Conservation (phyloP, 2,113 vertebrate genomes). For the Etheostoma spectabile region DNA sequence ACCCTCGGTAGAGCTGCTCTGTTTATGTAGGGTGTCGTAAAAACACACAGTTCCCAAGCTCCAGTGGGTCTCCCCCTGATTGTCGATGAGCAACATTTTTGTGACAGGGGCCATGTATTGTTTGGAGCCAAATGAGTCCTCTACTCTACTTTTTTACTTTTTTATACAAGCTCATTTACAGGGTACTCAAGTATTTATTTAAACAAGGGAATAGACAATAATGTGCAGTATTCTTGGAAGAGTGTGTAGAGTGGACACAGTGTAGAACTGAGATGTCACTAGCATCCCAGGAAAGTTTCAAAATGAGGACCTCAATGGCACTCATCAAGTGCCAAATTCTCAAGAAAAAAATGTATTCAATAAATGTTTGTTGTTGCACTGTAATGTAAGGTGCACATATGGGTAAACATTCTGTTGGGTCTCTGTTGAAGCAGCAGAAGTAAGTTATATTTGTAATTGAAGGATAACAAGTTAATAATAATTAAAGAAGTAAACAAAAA, state of each 20-base stretch:
- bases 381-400: too few species aligned
- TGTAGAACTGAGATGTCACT: conserved; percentile 11
- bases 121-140: conserved; percentile 39
- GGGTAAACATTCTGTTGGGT: background rate
- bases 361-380: background rate
- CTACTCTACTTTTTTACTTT: conserved; percentile 27
- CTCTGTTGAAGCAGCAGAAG: background rate
- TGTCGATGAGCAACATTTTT: conserved; percentile 43
- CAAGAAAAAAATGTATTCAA: too few species aligned
- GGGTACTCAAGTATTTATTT: conserved; percentile 69
- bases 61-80: conserved; percentile 37
- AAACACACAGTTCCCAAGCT: conserved; percentile 55
- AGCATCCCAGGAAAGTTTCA: conserved; percentile 13
- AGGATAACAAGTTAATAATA: background rate
- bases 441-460: background rate
- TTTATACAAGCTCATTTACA: conserved; percentile 61
- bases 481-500: background rate
- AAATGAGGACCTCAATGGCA: background rate
- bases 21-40: conserved; percentile 59
- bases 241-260: conserved; percentile 23
- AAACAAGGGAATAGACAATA: conserved; percentile 65
- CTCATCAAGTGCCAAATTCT: too few species aligned
- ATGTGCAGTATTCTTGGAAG: conserved; percentile 51
- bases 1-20: conserved; percentile 51
- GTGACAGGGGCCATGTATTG: conserved; percentile 51